Percentiles rank a stretch among this genome's conserved stretches.
phyloP scores from a whole-genome alignment of 2,888 invertebrate genomes.

The Rhogogaster chlorosoma region DNA sequence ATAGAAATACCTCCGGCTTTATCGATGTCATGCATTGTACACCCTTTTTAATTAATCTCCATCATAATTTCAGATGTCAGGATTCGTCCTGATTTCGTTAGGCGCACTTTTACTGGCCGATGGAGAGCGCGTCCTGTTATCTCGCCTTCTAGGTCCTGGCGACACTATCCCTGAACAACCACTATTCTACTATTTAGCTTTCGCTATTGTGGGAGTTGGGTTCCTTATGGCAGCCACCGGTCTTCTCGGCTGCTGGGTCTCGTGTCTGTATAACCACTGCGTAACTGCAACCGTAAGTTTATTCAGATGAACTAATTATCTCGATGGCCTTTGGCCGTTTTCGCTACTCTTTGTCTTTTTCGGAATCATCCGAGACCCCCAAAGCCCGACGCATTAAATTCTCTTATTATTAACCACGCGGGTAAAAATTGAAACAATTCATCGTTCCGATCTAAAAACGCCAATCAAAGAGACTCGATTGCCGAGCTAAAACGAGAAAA shows the following conservation, averaged over 20 bases:
- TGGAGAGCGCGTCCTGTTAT: conserved; percentile 85
- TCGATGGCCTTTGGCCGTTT: not conserved
- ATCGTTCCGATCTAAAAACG: conserved; percentile 13
- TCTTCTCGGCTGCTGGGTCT: conserved; percentile 90
- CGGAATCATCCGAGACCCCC: not conserved
- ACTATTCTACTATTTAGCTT: conserved; percentile 87
- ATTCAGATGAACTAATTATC: not conserved
- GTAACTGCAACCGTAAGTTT: conserved; percentile 84
- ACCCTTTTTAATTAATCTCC: not conserved
- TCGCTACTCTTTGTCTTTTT: not conserved
- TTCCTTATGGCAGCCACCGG: conserved; percentile 85
- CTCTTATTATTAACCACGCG: not conserved
- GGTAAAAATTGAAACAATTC: not conserved
- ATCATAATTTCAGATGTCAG: conserved; percentile 83
- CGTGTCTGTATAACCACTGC: conserved; percentile 87
- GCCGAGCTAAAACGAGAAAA: not conserved
- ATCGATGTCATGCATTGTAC: no score
- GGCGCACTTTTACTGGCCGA: conserved; percentile 88
- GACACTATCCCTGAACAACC: conserved; percentile 84
- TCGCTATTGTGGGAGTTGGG: conserved; percentile 86
- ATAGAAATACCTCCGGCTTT: not conserved
- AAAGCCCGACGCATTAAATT: not conserved
- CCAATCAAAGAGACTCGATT: conserved; percentile 6
- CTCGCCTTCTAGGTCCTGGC: conserved; percentile 84
- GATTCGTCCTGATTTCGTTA: conserved; percentile 85